A percentile compares a stretch with the other conserved stretches of the same genome.
Evolutionary conservation across 1,140 invertebrate genomes (phyloP).

Genomic region (Lepidurus couesii): DNA sequence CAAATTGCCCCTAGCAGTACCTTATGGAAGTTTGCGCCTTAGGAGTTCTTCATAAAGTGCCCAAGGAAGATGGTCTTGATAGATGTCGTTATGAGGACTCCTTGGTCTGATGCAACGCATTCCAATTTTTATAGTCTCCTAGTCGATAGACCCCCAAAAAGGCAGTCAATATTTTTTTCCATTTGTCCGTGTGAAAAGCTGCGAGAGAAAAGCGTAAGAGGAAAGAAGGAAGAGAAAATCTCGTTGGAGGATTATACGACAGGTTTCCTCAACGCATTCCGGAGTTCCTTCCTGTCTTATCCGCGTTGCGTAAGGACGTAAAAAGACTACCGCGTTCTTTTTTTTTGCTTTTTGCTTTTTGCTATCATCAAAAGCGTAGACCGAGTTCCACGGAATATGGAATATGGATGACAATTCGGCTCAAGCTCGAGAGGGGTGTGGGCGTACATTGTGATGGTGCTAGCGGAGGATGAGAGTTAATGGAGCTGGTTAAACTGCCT

Average conservation of each 20-base stretch:
- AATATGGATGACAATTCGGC: neutral
- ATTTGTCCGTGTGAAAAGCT: neutral
- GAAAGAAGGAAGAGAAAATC: neutral
- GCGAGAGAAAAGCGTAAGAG: neutral
- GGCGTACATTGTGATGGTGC: neutral
- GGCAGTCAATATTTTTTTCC: neutral
- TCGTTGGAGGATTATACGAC: neutral
- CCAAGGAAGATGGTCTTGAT: neutral
- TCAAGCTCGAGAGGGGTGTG: neutral
- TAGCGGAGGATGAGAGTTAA: neutral
- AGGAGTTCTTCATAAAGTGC: constrained; percentile 4
- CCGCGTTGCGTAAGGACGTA: neutral
- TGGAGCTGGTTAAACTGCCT: neutral
- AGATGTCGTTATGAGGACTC: neutral
- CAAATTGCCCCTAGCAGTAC: neutral
- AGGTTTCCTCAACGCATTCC: neutral
- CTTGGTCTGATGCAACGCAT: neutral
- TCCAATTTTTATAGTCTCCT: constrained; percentile 20
- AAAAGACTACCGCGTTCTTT: neutral
- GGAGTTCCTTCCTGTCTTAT: neutral
- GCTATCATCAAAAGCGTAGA: neutral
- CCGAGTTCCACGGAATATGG: neutral
- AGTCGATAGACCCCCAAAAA: neutral
- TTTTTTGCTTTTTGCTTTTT: neutral
- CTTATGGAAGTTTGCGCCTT: neutral